phyloP scores from a whole-genome alignment of 2,888 invertebrate genomes.

The Xylocampa areola region DNA sequence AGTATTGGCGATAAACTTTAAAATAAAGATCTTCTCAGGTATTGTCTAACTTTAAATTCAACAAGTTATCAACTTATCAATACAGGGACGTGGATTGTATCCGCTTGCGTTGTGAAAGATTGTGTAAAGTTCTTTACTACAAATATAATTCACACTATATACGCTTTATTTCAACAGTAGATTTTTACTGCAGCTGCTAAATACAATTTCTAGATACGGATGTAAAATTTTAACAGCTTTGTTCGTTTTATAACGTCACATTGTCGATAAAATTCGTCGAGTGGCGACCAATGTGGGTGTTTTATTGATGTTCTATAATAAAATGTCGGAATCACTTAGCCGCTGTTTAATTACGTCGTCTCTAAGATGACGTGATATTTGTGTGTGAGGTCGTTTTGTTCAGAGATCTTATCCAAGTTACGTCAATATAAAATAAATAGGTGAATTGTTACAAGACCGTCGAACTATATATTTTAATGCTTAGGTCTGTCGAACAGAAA shows the following conservation, averaged over 20 bases:
- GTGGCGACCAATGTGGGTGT: slow-evolving; percentile 66
- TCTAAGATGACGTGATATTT: slow-evolving; percentile 22
- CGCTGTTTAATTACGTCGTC: slow-evolving; percentile 52
- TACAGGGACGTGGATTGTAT: not conserved
- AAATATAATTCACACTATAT: too few species aligned
- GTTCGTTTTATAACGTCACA: slow-evolving; percentile 52
- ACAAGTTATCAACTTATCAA: too few species aligned
- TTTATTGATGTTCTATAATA: slow-evolving; percentile 66
- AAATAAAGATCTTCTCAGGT: too few species aligned
- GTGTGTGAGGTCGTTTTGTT: slow-evolving; percentile 9
- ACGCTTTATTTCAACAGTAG: not conserved
- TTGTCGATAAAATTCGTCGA: slow-evolving; percentile 68
- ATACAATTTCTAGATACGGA: slow-evolving; percentile 59
- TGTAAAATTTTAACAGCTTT: slow-evolving; percentile 64
- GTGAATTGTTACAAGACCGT: not conserved
- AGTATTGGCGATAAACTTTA: too few species aligned
- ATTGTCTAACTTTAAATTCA: too few species aligned
- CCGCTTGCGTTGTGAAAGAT: not conserved
- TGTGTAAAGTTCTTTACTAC: not conserved
- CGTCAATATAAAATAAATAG: slow-evolving; percentile 3
- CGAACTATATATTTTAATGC: not conserved
- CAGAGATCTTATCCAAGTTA: slow-evolving; percentile 11
- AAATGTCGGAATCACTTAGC: slow-evolving; percentile 64
- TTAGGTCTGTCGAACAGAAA: slow-evolving; percentile 8
- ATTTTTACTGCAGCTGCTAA: slow-evolving; percentile 47